phyloP scores from a whole-genome alignment of 2,888 invertebrate genomes.

The Trissolcus brochymenae region DNA sequence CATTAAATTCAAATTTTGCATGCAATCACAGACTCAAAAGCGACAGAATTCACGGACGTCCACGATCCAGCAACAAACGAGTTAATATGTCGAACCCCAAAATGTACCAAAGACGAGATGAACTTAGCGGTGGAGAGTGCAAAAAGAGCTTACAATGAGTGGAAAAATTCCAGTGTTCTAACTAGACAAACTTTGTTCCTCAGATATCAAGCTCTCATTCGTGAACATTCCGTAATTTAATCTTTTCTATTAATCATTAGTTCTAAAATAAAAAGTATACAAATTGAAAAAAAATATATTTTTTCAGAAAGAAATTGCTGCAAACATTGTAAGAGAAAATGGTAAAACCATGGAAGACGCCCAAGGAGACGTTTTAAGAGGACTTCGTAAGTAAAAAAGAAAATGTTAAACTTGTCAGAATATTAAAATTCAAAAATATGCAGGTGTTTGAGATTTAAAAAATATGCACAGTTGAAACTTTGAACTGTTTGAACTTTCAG shows the following conservation, averaged over 20 bases:
- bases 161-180: constrained; percentile 94
- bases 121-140: constrained; percentile 91
- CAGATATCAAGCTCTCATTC: constrained; percentile 78
- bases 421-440: too few species aligned
- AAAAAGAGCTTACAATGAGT: constrained; percentile 85
- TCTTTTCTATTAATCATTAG: background rate
- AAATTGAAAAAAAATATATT: background rate
- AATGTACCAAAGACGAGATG: constrained; percentile 92
- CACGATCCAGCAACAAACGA: constrained; percentile 97
- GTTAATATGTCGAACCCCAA: constrained; percentile 88
- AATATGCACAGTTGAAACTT: too few species aligned
- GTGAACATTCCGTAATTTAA: constrained; percentile 66
- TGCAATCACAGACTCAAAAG: constrained; percentile 86
- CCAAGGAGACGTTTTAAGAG: constrained; percentile 97
- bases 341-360: constrained; percentile 98
- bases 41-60: constrained; percentile 95
- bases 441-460: too few species aligned
- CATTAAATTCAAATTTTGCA: background rate
- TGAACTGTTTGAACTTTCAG: too few species aligned
- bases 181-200: constrained; percentile 96
- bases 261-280: background rate
- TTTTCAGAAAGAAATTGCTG: constrained; percentile 86
- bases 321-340: constrained; percentile 95
- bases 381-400: constrained; percentile 87
- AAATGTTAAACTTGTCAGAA: too few species aligned